Evolutionary conservation across 1,140 invertebrate species (phyloP).

Genomic region (Heliconius hermathena): DNA sequence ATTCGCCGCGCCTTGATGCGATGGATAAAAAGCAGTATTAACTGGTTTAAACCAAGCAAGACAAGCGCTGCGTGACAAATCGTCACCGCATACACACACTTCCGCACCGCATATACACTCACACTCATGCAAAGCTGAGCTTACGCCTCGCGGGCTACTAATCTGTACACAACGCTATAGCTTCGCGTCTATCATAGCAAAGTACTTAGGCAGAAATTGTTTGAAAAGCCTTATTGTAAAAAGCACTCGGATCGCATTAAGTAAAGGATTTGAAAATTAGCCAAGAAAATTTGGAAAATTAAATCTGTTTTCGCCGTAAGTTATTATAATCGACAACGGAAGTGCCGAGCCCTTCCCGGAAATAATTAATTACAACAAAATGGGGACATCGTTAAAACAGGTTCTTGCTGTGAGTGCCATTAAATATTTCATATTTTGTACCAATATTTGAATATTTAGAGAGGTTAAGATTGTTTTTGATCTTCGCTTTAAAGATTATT

Average conservation of each 20-base stretch:
- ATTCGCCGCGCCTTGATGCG: too few species aligned
- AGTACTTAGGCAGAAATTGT: background rate
- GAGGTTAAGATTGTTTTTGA: background rate
- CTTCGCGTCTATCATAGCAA: background rate
- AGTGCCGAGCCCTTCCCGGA: conserved; percentile 14
- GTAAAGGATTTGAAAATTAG: conserved; percentile 22
- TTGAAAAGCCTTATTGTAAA: conserved; percentile 7
- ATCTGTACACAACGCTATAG: background rate
- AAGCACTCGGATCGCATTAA: conserved; percentile 7
- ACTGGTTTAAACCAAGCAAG: too few species aligned
- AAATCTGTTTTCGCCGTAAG: conserved; percentile 20
- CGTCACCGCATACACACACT: too few species aligned
- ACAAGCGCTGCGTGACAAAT: too few species aligned
- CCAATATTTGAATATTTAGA: background rate
- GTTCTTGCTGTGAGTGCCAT: background rate
- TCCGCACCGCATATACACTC: too few species aligned
- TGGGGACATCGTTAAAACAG: conserved; percentile 1
- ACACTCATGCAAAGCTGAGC: too few species aligned
- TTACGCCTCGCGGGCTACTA: too few species aligned
- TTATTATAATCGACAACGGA: conserved; percentile 22
- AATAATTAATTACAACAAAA: conserved; percentile 25
- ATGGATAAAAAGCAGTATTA: too few species aligned
- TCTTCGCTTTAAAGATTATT: background rate
- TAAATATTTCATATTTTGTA: background rate
- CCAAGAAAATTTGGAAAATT: conserved; percentile 15